A percentile compares a stretch with the other conserved stretches of the same genome.
phyloP scores from a whole-genome alignment of 1,140 invertebrate genomes.

The Hirudo medicinalis region DNA sequence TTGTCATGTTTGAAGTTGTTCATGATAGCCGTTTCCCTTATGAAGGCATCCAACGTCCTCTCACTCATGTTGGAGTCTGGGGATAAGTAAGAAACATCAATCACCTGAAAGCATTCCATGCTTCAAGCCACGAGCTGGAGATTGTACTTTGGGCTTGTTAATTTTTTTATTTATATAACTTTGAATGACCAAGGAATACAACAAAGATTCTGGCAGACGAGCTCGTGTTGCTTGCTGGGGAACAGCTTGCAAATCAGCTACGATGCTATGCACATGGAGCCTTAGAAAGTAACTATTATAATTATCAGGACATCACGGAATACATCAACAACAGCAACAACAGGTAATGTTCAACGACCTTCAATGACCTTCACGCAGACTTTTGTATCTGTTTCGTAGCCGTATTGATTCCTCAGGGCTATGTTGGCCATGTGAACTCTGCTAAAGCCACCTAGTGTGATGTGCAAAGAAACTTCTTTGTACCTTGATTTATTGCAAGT shows the following conservation, averaged over 20 bases:
- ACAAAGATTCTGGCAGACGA: background rate
- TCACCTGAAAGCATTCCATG: background rate
- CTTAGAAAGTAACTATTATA: too few relatives aligned
- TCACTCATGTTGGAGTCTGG: constrained; percentile 1
- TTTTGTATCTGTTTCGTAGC: background rate
- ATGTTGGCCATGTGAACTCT: constrained; percentile 7
- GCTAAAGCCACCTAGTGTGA: background rate
- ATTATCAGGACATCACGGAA: too few relatives aligned
- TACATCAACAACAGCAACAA: too few relatives aligned
- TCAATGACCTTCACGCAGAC: constrained; percentile 9
- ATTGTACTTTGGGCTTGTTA: background rate
- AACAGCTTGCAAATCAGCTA: background rate
- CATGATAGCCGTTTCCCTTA: constrained; percentile 12
- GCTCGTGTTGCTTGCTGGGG: too few relatives aligned
- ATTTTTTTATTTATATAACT: background rate
- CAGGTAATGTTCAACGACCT: background rate
- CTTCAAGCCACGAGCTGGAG: background rate
- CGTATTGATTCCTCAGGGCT: background rate
- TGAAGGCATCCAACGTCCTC: constrained; percentile 9
- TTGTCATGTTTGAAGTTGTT: constrained; percentile 11
- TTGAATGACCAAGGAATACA: background rate
- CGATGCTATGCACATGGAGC: background rate
- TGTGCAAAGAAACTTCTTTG: background rate
- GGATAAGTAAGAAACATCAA: background rate
- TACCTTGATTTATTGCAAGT: too few relatives aligned